Base-by-base conservation (phyloP, 2,888 invertebrate species). In the Osedax fenrisi region DNA sequence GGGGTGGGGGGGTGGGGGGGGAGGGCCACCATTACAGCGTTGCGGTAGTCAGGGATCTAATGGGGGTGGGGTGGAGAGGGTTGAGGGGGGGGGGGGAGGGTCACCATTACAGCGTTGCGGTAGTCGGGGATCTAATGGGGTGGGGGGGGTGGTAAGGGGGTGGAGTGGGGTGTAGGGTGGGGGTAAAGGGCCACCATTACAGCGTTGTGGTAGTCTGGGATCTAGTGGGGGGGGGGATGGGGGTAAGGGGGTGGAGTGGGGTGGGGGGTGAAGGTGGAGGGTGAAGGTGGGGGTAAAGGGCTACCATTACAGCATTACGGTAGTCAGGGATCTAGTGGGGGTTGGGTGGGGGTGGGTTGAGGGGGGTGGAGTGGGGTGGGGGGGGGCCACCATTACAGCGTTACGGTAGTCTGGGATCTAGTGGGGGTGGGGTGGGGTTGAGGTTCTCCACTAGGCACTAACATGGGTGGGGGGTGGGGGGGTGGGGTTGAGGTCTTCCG, bases 391-490 rank as follows among this genome's bases (percentile, higher is more conserved):
- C 82, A 98, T 97, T 75, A 98, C 94, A 0, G 96, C 91, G 86
- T 97, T 97, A 78, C 95, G 90, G 86, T 95, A 98, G 86, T 98
- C 97, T 78, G 97, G 95, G 86, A 98, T 96, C 94, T 96, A 79
- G 56, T 5, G n/a, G 17, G 41, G 41, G 41, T 5, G 17, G 10
- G 41, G 41, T 17, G 41, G 41, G 17, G 41, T 5, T 41, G 17
- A 41, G 41, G 41, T 10, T n/a, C n/a, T n/a, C n/a, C n/a, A n/a
- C n/a, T n/a, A n/a, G n/a, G n/a, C n/a, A n/a, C n/a, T n/a, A n/a
- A n/a, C n/a, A n/a, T 5, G 17, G 5, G 41, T 41, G 17, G 41
- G n/a, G n/a, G 41, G 41, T 5, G 10, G 41, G 17, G 17, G 10
- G 17, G 17, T 41, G 5, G 41, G 98, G 96, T 86, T 95, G 95